Conservation (phyloP, 1,140 invertebrate genomes). For the Drosophila mauritiana region DNA sequence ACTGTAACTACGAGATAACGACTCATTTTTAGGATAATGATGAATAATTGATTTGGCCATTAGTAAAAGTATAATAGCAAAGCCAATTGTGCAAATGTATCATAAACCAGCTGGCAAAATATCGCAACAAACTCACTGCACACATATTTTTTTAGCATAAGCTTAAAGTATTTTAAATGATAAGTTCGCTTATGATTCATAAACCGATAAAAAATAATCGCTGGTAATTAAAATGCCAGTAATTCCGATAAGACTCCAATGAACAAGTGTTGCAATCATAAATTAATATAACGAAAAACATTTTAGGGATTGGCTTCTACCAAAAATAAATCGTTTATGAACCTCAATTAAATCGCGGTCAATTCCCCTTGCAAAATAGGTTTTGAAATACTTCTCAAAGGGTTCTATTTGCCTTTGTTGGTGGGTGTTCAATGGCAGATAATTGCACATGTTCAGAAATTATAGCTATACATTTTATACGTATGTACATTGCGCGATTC, state of each 20-base stretch:
- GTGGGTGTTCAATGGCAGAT: slow-evolving; percentile 23
- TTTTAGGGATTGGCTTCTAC: not conserved
- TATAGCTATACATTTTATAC: slow-evolving; percentile 2
- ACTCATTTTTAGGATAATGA: not conserved
- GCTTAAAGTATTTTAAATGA: not conserved
- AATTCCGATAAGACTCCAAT: not conserved
- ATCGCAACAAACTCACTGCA: not conserved
- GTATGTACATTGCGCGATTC: slow-evolving; percentile 14
- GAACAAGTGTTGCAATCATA: not conserved
- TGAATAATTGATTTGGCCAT: not conserved
- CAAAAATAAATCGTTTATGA: not conserved
- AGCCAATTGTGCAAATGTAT: not conserved
- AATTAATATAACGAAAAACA: not conserved
- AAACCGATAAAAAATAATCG: not conserved
- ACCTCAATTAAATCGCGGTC: too few relatives aligned
- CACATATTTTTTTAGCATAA: too few relatives aligned
- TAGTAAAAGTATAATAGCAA: not conserved
- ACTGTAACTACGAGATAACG: not conserved
- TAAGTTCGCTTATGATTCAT: slow-evolving; percentile 3
- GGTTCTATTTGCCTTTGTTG: slow-evolving; percentile 1
- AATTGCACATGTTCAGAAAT: slow-evolving; percentile 40
- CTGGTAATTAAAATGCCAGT: not conserved
- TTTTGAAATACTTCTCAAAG: not conserved
- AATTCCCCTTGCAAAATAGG: not conserved
- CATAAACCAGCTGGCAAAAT: not conserved